These are phyloP conservation scores for Neotoma lepida DNA, from an alignment of 2,113 vertebrate species.

Conservation along the genomic window DNA sequence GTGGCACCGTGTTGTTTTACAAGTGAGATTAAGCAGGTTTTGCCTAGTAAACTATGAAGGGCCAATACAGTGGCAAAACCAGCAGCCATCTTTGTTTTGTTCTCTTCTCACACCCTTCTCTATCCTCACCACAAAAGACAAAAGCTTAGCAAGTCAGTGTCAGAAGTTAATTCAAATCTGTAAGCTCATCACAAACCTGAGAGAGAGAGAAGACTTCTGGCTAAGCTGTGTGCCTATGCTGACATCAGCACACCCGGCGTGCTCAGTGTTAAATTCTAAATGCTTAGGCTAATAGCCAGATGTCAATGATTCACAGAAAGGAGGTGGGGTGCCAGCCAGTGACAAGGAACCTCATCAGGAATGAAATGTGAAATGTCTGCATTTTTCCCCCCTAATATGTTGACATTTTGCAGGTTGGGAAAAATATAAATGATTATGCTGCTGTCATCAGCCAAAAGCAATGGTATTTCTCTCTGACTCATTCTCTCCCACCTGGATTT, in stretches of 20 bases:
- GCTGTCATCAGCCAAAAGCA: conserved; percentile 76
- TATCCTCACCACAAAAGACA: conserved; percentile 30
- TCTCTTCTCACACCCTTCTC: not conserved
- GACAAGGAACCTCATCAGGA: conserved; percentile 77
- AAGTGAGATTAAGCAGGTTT: conserved; percentile 50
- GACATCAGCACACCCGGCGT: conserved; percentile 72
- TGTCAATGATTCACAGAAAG: conserved; percentile 74
- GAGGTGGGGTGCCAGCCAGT: not conserved
- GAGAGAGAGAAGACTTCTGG: conserved; percentile 52
- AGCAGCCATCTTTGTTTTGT: conserved; percentile 63
- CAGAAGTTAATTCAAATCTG: conserved; percentile 63
- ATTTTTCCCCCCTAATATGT: conserved; percentile 75
- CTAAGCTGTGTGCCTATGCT: conserved; percentile 61
- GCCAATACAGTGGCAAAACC: not conserved
- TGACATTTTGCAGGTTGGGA: conserved; percentile 78
- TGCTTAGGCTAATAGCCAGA: conserved; percentile 78
- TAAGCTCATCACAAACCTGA: conserved; percentile 69
- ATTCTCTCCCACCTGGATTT: conserved; percentile 75
- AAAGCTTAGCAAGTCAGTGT: conserved; percentile 40
- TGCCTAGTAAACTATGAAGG: not conserved
- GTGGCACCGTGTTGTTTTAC: conserved; percentile 13
- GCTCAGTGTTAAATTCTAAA: conserved; percentile 69
- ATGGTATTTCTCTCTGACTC: conserved; percentile 70
- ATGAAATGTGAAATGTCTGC: conserved; percentile 82
- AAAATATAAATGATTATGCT: conserved; percentile 76